Evolutionary conservation across 2,888 invertebrate species (phyloP), one percentile per base, ranked within the genome.

Genomic region (Malthinus seriepunctatus): DNA sequence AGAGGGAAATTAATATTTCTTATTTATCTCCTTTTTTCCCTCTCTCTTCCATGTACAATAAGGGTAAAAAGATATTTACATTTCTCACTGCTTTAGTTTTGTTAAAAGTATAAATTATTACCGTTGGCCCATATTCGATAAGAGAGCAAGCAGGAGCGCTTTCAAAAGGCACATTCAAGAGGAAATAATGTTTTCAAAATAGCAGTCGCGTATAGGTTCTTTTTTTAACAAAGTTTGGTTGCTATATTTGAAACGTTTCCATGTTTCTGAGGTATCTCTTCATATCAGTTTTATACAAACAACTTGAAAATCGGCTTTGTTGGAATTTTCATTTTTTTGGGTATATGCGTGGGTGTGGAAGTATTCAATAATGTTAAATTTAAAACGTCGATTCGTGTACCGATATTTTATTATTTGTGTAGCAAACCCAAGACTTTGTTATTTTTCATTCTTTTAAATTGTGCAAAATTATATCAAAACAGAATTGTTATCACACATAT

Each of bases 121-220:
- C 69, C 69, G 69, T 74, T 73, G 67, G 71, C 67, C 67, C 69
- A 71, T 66, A 69, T 72, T 73, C 71, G 74, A 73, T 74, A 74
- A 75, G 72, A 71, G 69, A 68, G 68, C 62, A 55, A 66, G 63
- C 69, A 60, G 23, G 23, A 5, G 63, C 64, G 64, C 69, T 70
- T 69, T 73, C 69, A 74, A 74, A 75, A 70, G 74, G 67, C 65
- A 70, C 71, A 69, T 68, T 69, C 73, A 69, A 69, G 74, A 68
- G 73, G 75, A 75, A 75, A 70, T 74, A 75, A 75, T 72, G 72
- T 70, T 72, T 71, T 70, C 71, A 74, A 74, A 76, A 75, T 73
- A 72, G 72, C 71, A 69, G 62, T 48, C 56, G 54, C 63, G 66
- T 67, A 62, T 64, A 64, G 58, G 58, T 63, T n/a, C n/a, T n/a